These are phyloP conservation scores for Psilopsiagon aurifrons DNA, from an alignment of 2,113 vertebrate species.

Conservation along the genomic window DNA sequence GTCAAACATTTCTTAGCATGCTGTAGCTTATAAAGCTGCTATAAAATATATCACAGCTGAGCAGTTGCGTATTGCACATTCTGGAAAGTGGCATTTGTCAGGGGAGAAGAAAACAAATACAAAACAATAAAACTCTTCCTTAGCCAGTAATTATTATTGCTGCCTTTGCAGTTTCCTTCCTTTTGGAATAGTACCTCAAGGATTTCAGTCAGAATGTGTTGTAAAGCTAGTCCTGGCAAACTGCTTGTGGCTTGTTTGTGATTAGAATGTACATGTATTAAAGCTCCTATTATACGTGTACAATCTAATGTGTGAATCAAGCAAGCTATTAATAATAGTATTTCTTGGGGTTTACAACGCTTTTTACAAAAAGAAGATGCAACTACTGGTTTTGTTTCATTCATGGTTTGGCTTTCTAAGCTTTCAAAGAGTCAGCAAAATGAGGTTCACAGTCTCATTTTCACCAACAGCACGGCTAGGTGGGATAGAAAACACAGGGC, in stretches of 20 bases:
- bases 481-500: neutral
- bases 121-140: slow-evolving; percentile 20
- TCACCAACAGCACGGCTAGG: neutral
- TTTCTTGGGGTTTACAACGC: neutral
- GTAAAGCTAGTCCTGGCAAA: neutral
- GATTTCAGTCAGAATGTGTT: neutral
- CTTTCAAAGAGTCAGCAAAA: neutral
- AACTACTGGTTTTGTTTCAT: neutral
- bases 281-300: neutral
- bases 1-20: neutral
- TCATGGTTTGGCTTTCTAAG: neutral
- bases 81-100: slow-evolving; percentile 2
- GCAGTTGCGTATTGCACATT: neutral
- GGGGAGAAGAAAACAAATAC: slow-evolving; percentile 3
- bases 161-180: slow-evolving; percentile 44
- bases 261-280: neutral
- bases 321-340: neutral
- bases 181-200: slow-evolving; percentile 28
- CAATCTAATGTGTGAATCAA: neutral
- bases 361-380: neutral
- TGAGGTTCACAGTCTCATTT: neutral
- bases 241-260: neutral
- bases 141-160: slow-evolving; percentile 28
- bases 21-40: neutral
- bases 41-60: neutral